Percentiles rank a stretch among this genome's conserved stretches.
Evolutionary conservation across 1,140 invertebrate genomes (phyloP).

Genomic region (Cyclargus thomasi): DNA sequence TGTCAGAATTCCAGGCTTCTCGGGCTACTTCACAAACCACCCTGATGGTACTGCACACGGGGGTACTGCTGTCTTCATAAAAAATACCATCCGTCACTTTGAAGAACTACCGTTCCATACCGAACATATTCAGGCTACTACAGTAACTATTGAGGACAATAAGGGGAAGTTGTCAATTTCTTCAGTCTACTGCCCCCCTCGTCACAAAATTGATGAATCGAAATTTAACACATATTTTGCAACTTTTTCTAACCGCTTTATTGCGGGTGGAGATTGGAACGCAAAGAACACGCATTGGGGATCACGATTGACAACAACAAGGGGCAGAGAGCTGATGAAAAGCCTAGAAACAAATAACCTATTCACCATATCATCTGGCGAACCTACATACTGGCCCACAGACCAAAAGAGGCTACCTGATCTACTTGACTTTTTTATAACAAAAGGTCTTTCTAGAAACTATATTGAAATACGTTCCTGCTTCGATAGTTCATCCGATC

Average conservation of each 20-base stretch:
- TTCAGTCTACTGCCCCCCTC: slow-evolving; percentile 1
- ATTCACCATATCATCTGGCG: too few species aligned
- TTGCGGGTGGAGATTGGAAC: neutral
- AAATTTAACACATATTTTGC: neutral
- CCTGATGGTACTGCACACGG: neutral
- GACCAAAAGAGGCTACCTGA: too few species aligned
- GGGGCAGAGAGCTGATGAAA: too few species aligned
- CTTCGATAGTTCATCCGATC: too few species aligned
- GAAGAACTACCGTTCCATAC: neutral
- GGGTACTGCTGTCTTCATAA: neutral
- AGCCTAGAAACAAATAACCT: too few species aligned
- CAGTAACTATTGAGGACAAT: neutral
- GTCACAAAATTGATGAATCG: neutral
- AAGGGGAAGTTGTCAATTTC: neutral
- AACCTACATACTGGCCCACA: too few species aligned
- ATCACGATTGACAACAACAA: too few species aligned
- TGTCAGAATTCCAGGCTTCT: neutral
- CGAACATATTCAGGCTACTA: neutral
- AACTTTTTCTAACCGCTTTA: neutral
- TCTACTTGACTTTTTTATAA: too few species aligned
- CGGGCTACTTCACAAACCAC: neutral
- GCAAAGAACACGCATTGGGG: too few species aligned
- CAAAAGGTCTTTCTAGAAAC: too few species aligned
- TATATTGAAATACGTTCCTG: too few species aligned
- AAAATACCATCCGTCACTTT: neutral